Conservation (phyloP, 2,113 vertebrate species). For the Henicopernis longicauda region DNA sequence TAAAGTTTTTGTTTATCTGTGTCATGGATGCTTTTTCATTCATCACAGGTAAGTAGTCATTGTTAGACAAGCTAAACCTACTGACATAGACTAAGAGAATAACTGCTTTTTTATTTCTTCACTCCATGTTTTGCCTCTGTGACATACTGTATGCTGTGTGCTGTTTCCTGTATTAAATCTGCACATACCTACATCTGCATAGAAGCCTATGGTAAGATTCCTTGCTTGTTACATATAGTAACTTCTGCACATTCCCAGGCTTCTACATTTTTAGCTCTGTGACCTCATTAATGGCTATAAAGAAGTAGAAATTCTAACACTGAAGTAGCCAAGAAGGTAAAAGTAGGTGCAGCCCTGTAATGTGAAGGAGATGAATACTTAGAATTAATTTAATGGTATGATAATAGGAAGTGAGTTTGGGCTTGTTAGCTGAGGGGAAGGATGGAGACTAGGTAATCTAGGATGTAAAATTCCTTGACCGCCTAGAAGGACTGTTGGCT, state of each 20-base stretch:
- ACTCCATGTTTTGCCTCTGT: constrained; percentile 63
- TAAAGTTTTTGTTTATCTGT: background rate
- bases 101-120: constrained; percentile 60
- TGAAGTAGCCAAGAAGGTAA: background rate
- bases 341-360: background rate
- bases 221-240: constrained; percentile 16
- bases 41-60: background rate
- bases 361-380: background rate
- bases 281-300: background rate
- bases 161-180: constrained; percentile 54
- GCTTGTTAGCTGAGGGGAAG: background rate
- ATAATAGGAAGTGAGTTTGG: background rate
- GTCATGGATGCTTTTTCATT: background rate
- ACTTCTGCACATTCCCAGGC: constrained; percentile 7
- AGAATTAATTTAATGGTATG: background rate
- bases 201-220: constrained; percentile 54
- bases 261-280: background rate
- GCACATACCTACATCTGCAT: constrained; percentile 42
- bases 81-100: constrained; percentile 26
- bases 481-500: background rate
- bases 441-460: background rate
- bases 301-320: constrained; percentile 7
- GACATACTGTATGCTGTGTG: constrained; percentile 56
- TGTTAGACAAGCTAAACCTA: constrained; percentile 24
- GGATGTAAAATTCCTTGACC: background rate